Base-by-base conservation (phyloP, 2,797 vertebrate genomes). In the Enteromius argenteus region DNA sequence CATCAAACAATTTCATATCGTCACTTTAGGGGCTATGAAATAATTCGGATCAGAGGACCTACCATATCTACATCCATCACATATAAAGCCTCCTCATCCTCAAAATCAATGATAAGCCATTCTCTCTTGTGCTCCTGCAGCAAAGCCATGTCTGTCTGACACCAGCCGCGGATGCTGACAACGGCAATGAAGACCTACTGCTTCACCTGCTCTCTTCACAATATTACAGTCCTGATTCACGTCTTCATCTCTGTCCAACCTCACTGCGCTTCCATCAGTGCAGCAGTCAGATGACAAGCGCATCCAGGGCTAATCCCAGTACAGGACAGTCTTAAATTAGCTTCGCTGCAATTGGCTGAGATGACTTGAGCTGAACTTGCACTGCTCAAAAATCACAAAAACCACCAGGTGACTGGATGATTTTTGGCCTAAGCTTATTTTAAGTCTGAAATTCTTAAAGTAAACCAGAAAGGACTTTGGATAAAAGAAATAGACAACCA, bases 1-100 rank as follows among this genome's bases (percentile, higher is more conserved):
- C n/a, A 42, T 15, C 32, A 53, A 27, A 23, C 30, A 17, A 51
- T 37, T 79, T 49, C 19, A 68, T 69, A 11, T 51, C 35, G 32
- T 74, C 27, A 53, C 68, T 81, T 62, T n/a, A 60, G 14, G 32
- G 39, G 32, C 27, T 60, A n/a, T 27, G 8, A 78, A n/a, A 69
- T n/a, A 35, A 69, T 78, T 13, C 0, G 2, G n/a, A 42, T 30
- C 8, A 30, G 6, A 67, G 3, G 73, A 94, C 94, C 88, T 92
- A 96, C 95, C 95, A 92, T 85, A 82, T 96, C 94, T 88, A 94
- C 92, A 88, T 95, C 93, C 90, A 95, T 90, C 90, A 95, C 94
- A 92, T 92, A 94, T 79, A 94, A 35, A 21, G 80, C 83, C 19
- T 92, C 91, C 66, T 94, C 83, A 35, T 95, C 93, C 60, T 95